A percentile compares a stretch with the other conserved stretches of the same genome.
Evolutionary conservation across 2,797 vertebrate genomes (phyloP).

Genomic region (Karalla daura): DNA sequence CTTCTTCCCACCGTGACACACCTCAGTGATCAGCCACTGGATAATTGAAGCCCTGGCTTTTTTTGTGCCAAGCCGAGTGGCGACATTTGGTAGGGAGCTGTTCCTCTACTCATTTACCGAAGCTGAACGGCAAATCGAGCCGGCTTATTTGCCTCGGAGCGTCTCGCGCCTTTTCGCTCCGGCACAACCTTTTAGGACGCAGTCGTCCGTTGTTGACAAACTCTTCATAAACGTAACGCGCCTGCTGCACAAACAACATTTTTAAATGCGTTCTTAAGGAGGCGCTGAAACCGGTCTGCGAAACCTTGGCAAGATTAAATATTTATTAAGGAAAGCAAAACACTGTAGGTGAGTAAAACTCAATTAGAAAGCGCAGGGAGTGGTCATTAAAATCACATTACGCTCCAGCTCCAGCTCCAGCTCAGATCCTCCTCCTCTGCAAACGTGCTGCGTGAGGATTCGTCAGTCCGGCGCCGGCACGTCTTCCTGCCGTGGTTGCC

Average conservation of each 20-base stretch:
- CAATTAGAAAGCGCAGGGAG: conserved; percentile 3
- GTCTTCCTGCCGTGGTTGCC: background rate
- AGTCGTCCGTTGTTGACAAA: too few relatives aligned
- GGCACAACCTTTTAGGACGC: too few relatives aligned
- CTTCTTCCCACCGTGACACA: conserved; percentile 35
- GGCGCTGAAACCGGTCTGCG: background rate
- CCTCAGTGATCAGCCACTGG: conserved; percentile 21
- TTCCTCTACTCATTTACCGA: conserved; percentile 7
- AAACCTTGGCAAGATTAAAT: background rate
- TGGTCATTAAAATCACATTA: conserved; percentile 19
- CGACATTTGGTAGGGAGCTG: background rate
- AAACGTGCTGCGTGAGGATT: background rate
- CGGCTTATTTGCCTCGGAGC: too few relatives aligned
- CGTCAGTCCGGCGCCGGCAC: conserved; percentile 10
- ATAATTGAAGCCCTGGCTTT: conserved; percentile 23
- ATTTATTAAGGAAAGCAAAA: conserved; percentile 11
- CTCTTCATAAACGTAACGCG: too few relatives aligned
- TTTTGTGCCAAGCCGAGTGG: conserved; percentile 22
- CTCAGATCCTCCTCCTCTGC: background rate
- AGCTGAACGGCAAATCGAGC: background rate
- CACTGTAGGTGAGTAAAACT: background rate
- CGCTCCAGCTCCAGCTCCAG: background rate
- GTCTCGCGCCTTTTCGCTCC: too few relatives aligned
- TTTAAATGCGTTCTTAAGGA: background rate
- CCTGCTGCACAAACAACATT: too few relatives aligned